These are phyloP conservation scores for Polyodon spathula DNA, from an alignment of 2,113 vertebrate species.

Conservation along the genomic window DNA sequence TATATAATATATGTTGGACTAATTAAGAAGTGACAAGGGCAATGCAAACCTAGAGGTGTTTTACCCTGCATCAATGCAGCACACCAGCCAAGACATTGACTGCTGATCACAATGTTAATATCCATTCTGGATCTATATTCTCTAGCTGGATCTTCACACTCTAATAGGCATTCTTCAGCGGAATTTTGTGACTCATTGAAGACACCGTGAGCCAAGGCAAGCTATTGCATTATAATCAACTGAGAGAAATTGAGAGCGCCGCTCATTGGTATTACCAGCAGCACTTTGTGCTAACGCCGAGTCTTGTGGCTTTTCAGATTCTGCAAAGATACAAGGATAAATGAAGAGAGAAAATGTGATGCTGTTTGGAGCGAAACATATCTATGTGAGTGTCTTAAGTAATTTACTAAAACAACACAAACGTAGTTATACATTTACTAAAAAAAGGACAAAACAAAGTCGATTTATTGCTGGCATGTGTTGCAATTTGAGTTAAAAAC, in stretches of 20 bases:
- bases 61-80: slow-evolving; percentile 33
- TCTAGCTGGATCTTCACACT: slow-evolving; percentile 31
- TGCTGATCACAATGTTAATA: slow-evolving; percentile 21
- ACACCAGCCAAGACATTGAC: slow-evolving; percentile 11
- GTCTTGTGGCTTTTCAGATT: no score
- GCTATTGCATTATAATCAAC: slow-evolving; percentile 54
- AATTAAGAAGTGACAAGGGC: slow-evolving; percentile 40
- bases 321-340: no score
- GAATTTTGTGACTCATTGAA: slow-evolving; percentile 53
- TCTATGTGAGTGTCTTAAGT: neutral
- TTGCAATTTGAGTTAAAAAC: slow-evolving; percentile 18
- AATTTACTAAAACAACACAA: neutral
- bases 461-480: neutral
- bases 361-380: neutral
- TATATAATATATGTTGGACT: slow-evolving; percentile 32
- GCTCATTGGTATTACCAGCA: slow-evolving; percentile 63
- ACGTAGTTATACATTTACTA: no score
- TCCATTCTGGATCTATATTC: slow-evolving; percentile 44
- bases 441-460: no score
- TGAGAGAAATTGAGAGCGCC: slow-evolving; percentile 42
- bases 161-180: slow-evolving; percentile 35
- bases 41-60: slow-evolving; percentile 44
- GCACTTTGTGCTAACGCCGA: slow-evolving; percentile 62
- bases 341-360: neutral
- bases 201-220: slow-evolving; percentile 39